Base-by-base conservation (phyloP, 2,888 invertebrate species). In the Archips xylosteana region DNA sequence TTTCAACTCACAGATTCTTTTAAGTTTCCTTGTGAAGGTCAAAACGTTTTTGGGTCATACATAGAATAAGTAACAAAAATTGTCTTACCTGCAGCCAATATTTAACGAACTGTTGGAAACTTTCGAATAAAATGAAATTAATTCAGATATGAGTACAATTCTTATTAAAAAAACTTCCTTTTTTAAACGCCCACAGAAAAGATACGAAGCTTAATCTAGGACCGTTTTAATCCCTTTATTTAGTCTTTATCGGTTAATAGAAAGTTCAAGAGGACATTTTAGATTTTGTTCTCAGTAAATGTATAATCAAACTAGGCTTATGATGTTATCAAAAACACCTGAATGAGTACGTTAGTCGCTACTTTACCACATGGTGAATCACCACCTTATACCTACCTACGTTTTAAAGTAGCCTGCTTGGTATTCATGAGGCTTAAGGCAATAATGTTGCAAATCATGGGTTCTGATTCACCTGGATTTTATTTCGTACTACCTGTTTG, bases 391-490 rank as follows among this genome's bases (percentile, higher is more conserved):
- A 49, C 54, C 8, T 57, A 57, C 23, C 61, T 57, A 57, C 23
- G 64, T 65, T 61, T 71, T 60, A 61, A 75, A 71, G 65, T 72
- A 81, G 81, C 84, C 87, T 86, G 86, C 83, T 92, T 90, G 84
- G 87, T 87, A 91, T 91, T 88, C 92, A 87, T 70, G 81, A 79
- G 81, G 85, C 85, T 82, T 82, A 84, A 84, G 82, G 81, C 86
- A 83, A 87, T 88, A 87, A 87, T 87, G 86, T 87, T 83, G 89
- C 91, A 90, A 91, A 88, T 92, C 91, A 90, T 86, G 85, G 83
- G 82, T 85, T 87, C 82, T 92, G 91, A 92, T 84, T 90, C 90
- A 90, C 86, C 80, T 81, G 81, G 80, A 82, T 83, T 85, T 85
- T 78, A 78, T 78, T 81, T 84, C 84, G 79, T 78, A 80, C 79